phyloP scores from a whole-genome alignment of 2,113 vertebrate genomes.

The Brachyistius frenatus region DNA sequence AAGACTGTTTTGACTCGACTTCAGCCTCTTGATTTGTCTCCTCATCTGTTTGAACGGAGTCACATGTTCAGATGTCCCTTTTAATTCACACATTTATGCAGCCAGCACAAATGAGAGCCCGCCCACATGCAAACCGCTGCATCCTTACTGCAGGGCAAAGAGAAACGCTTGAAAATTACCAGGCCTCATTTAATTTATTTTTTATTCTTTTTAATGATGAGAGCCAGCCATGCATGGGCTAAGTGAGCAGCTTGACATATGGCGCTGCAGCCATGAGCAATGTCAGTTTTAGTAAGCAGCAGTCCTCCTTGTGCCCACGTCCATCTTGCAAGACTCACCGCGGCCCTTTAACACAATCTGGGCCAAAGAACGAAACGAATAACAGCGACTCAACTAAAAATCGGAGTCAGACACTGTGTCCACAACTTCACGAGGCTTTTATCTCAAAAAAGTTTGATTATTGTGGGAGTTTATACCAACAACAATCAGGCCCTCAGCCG shows the following conservation, averaged over 20 bases:
- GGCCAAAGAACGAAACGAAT: neutral
- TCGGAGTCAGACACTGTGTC: neutral
- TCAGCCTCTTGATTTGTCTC: neutral
- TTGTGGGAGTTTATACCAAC: no score
- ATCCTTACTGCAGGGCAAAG: slow-evolving; percentile 34
- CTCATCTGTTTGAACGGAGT: neutral
- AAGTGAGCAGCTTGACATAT: slow-evolving; percentile 69
- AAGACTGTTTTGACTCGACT: neutral
- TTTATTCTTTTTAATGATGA: slow-evolving; percentile 65
- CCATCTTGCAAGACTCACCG: slow-evolving; percentile 25
- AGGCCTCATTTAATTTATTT: slow-evolving; percentile 39
- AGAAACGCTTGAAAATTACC: slow-evolving; percentile 12
- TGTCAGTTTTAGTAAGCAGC: slow-evolving; percentile 38
- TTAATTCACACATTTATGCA: slow-evolving; percentile 16
- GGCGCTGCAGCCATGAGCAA: slow-evolving; percentile 69
- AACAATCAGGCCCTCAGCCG: no score
- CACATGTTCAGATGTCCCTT: neutral
- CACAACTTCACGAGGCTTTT: neutral
- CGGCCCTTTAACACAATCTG: neutral
- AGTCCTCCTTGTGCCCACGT: slow-evolving; percentile 7
- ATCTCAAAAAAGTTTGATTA: neutral
- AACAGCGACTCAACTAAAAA: neutral
- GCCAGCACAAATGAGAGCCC: neutral
- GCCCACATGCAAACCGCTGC: neutral
- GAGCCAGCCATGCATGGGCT: slow-evolving; percentile 55